A percentile compares a stretch with the other conserved stretches of the same genome.
phyloP scores from a whole-genome alignment of 2,888 invertebrate species.

The Parnassius apollo region DNA sequence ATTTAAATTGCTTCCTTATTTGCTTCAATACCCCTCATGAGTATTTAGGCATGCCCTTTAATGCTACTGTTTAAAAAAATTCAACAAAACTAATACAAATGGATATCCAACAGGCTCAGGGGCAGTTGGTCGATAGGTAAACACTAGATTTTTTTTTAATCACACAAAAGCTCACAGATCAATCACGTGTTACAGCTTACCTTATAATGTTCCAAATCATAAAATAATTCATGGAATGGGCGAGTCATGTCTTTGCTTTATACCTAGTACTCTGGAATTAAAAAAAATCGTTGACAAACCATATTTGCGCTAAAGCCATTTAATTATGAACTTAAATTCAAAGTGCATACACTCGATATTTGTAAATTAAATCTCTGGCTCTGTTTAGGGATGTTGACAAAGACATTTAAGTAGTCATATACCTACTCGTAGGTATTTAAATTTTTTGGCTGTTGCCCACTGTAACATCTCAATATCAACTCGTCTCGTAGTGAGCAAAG shows the following conservation, averaged over 20 bases:
- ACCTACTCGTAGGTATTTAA: too few species aligned
- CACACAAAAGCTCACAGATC: constrained; percentile 29
- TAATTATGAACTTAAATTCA: background rate
- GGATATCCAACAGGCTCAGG: constrained; percentile 52
- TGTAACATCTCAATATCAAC: too few species aligned
- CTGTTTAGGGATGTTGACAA: too few species aligned
- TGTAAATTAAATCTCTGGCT: too few species aligned
- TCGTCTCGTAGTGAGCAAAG: too few species aligned
- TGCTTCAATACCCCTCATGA: constrained; percentile 39
- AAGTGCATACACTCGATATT: background rate
- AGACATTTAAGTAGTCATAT: too few species aligned
- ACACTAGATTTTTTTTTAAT: constrained; percentile 37
- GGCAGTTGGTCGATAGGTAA: constrained; percentile 63
- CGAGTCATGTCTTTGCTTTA: constrained; percentile 9
- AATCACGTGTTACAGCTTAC: constrained; percentile 25
- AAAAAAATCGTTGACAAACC: background rate
- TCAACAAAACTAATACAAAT: constrained; percentile 36
- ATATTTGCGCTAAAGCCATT: constrained; percentile 1
- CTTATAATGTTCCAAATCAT: constrained; percentile 8
- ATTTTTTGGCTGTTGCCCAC: too few species aligned
- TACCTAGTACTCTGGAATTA: background rate
- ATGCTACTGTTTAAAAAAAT: constrained; percentile 23
- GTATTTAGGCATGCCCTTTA: constrained; percentile 50
- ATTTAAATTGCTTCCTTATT: constrained; percentile 43
- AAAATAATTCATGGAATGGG: constrained; percentile 20